Evolutionary conservation across 2,113 vertebrate species (phyloP), one percentile per base, ranked within the genome.

Genomic region (Oreamnos americanus): DNA sequence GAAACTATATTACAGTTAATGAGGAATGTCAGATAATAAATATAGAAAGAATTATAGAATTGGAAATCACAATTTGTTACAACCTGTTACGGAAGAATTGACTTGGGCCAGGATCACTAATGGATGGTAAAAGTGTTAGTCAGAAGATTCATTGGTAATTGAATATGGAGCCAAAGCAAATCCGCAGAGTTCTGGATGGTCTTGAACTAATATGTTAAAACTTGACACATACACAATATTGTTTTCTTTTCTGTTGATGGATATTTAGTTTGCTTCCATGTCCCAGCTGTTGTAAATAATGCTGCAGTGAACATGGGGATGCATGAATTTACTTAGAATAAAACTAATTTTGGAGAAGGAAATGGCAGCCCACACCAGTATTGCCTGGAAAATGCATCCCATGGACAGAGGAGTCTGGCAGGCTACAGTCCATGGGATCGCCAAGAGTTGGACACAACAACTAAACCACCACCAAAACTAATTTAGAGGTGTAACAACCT

Each of bases 101-200:
- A 58, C 19, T 84, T 97, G 64, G 39, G n/a, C n/a, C 23, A 96
- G 47, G 39, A 91, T 94, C n/a, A 53, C 81, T 96, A 96, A 51
- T 85, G 49, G 62, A 1, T 79, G 26, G 49, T 79, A 71, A 74
- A 90, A 79, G 16, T 78, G 83, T 88, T 78, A 83, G 30, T 43
- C 17, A 91, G 14, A 96, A 49, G 12, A 1, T 84, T 94, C 19
- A 39, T n/a, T 94, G 88, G 57, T 57, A 91, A 86, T 71, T 96
- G 49, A 10, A 45, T 89, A 25, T 94, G 82, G 57, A 78, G 47
- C 76, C 21, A 43, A 33, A 83, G n/a, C 74, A 79, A 45, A 49
- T 84, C 62, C 36, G 60, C 47, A 67, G 74, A 87, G 57, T 83
- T n/a, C 74, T 85, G 49, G 33, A 45, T 92, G 11, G 53, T 64